Evolutionary conservation across 2,113 vertebrate genomes (phyloP).

Genomic region (Brevimyrus niger): DNA sequence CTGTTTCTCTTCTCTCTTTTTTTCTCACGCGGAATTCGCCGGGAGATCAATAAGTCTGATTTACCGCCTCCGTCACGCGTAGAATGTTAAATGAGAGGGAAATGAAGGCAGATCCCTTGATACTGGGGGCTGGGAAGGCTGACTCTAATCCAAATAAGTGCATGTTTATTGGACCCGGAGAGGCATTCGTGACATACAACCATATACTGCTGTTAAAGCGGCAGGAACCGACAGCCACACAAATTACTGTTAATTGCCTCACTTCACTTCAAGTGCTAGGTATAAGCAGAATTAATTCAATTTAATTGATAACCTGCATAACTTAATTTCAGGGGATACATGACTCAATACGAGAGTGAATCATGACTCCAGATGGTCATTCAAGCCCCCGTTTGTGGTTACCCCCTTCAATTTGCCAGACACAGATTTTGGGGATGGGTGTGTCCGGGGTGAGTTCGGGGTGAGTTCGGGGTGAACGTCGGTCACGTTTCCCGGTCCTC

Average conservation of each 20-base stretch:
- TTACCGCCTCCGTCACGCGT: background rate
- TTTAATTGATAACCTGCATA: background rate
- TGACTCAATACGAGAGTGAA: background rate
- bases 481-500: background rate
- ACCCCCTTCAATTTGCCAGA: background rate
- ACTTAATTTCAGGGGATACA: background rate
- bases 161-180: background rate
- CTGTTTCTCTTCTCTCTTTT: background rate
- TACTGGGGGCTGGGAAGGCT: background rate
- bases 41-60: slow-evolving; percentile 18
- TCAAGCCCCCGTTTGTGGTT: background rate
- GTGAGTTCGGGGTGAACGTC: background rate
- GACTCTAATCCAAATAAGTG: background rate
- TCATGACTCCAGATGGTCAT: background rate
- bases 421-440: background rate
- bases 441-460: background rate
- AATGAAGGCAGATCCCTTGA: background rate
- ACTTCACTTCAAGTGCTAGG: background rate
- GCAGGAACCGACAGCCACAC: background rate
- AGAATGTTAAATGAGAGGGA: background rate
- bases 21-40: background rate
- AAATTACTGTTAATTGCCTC: background rate
- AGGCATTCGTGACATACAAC: background rate
- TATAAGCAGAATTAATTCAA: background rate
- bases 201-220: background rate